Conservation (phyloP, 2,888 invertebrate species). For the Oxyscelio sp. region DNA sequence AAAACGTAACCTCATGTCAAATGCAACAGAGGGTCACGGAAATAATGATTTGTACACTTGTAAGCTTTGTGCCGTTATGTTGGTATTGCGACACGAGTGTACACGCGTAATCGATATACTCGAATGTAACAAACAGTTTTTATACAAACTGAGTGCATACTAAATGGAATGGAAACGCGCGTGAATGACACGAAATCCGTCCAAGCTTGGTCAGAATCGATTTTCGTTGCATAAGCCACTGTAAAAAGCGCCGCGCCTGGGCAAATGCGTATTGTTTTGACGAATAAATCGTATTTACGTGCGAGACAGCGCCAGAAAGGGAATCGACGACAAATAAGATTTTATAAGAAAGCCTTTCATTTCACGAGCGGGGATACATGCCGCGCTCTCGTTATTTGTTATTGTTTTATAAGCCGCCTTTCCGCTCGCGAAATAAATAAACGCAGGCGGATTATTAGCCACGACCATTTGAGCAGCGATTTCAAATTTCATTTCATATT, state of each 20-base stretch:
- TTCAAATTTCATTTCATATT: conserved; percentile 12
- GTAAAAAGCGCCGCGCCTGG: conserved; percentile 52
- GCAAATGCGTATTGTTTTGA: conserved; percentile 61
- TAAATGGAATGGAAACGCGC: conserved; percentile 74
- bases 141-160: conserved; percentile 68
- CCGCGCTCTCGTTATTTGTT: conserved; percentile 17
- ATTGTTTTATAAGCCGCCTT: conserved; percentile 27
- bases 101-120: conserved; percentile 69
- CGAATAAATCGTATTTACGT: conserved; percentile 56
- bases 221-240: conserved; percentile 64
- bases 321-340: conserved; percentile 55
- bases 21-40: conserved; percentile 57
- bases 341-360: conserved; percentile 28
- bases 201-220: conserved; percentile 64
- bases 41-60: conserved; percentile 70
- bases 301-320: conserved; percentile 35
- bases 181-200: conserved; percentile 70
- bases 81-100: conserved; percentile 54
- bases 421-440: neutral
- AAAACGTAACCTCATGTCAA: conserved; percentile 55
- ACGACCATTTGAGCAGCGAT: neutral
- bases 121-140: conserved; percentile 72
- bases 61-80: conserved; percentile 57
- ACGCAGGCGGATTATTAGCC: neutral
- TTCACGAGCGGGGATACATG: conserved; percentile 1